phyloP scores from a whole-genome alignment of 2,888 invertebrate species.

The Standfussiana lucernea region DNA sequence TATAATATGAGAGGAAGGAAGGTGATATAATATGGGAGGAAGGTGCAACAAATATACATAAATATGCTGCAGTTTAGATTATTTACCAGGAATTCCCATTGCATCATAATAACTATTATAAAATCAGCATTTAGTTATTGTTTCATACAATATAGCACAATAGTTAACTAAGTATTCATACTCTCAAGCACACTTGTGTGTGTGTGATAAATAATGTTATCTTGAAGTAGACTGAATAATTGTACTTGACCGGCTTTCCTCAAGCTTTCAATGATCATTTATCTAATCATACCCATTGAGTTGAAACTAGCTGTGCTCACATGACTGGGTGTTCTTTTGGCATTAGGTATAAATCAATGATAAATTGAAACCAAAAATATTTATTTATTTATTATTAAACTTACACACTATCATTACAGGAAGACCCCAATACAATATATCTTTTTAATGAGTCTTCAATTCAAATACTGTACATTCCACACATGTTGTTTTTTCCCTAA shows the following conservation, averaged over 20 bases:
- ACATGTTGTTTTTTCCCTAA: background rate
- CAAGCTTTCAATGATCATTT: background rate
- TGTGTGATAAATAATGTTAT: constrained; percentile 9
- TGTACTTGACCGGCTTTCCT: background rate
- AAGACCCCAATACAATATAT: no score
- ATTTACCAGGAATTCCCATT: constrained; percentile 4
- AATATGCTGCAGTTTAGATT: background rate
- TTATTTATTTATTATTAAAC: no score
- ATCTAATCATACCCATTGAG: background rate
- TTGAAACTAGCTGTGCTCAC: background rate
- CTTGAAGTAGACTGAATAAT: constrained; percentile 3
- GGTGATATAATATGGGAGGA: background rate
- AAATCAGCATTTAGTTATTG: background rate
- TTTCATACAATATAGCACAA: background rate
- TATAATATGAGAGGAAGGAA: background rate
- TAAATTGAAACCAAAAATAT: background rate
- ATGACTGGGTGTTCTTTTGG: background rate
- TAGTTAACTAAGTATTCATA: constrained; percentile 2
- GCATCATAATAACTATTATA: background rate
- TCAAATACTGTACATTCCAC: background rate
- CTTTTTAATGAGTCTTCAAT: background rate
- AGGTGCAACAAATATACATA: background rate
- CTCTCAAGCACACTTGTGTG: constrained; percentile 30
- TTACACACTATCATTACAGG: no score
- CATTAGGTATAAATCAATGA: background rate